A percentile compares a stretch with the other conserved stretches of the same genome.
Evolutionary conservation across 2,797 vertebrate genomes (phyloP).

Genomic region (Lagocephalus sceleratus): DNA sequence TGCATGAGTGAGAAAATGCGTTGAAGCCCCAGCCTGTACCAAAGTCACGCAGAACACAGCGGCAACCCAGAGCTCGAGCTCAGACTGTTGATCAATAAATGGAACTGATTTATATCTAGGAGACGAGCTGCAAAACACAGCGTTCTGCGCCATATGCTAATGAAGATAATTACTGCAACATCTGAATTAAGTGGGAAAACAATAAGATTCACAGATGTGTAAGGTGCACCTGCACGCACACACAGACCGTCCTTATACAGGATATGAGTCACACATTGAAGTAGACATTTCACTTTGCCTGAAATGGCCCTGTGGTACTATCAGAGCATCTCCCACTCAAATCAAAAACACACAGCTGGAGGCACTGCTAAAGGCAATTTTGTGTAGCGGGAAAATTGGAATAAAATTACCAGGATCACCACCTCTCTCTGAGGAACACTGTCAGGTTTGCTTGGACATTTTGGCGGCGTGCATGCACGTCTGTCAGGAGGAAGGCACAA

Average conservation of each 20-base stretch:
- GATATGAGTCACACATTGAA: slow-evolving; percentile 1
- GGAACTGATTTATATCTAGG: slow-evolving; percentile 11
- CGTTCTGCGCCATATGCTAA: slow-evolving; percentile 6
- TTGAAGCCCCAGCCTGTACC: slow-evolving; percentile 6
- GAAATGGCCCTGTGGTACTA: slow-evolving; percentile 50
- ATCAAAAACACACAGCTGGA: slow-evolving; percentile 53
- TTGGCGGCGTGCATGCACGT: neutral
- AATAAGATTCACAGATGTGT: neutral
- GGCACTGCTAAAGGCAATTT: slow-evolving; percentile 48
- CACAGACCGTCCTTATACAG: neutral
- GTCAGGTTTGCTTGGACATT: slow-evolving; percentile 10
- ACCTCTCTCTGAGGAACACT: slow-evolving; percentile 26
- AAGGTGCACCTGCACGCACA: neutral
- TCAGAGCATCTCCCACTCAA: slow-evolving; percentile 40
- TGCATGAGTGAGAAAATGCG: slow-evolving; percentile 25
- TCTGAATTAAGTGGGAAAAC: no score
- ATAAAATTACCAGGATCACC: slow-evolving; percentile 40
- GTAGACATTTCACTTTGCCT: slow-evolving; percentile 27
- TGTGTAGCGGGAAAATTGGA: slow-evolving; percentile 40
- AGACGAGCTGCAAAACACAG: neutral
- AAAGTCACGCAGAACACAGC: no score
- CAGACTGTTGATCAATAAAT: slow-evolving; percentile 30
- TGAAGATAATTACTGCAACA: slow-evolving; percentile 15
- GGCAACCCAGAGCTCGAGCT: no score
- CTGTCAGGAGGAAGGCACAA: no score